A percentile compares a stretch with the other conserved stretches of the same genome.
These are phyloP conservation scores for Contarinia nasturtii DNA, from an alignment of 1,140 invertebrate species.

Conservation along the genomic window DNA sequence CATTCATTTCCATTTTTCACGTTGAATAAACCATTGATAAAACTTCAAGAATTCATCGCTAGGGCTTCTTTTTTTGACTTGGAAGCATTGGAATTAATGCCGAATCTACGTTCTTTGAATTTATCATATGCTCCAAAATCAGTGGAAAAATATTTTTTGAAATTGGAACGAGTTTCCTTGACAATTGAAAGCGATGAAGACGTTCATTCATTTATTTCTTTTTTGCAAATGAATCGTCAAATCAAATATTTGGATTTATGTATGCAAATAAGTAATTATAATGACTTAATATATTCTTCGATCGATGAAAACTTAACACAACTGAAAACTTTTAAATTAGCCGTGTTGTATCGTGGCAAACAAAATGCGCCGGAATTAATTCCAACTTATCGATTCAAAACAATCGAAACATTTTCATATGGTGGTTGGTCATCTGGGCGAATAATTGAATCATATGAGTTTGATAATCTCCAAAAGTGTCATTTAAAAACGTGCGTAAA, in stretches of 20 bases:
- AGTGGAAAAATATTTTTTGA: background rate
- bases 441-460: background rate
- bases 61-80: background rate
- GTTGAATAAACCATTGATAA: background rate
- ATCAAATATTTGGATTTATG: no score
- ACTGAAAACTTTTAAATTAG: background rate
- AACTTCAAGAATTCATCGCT: background rate
- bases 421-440: background rate
- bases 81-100: background rate
- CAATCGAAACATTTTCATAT: background rate
- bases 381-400: background rate
- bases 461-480: background rate
- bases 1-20: background rate
- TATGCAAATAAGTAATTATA: no score
- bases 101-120: background rate
- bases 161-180: background rate
- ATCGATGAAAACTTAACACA: background rate
- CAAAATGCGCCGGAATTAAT: background rate
- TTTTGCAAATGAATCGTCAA: background rate
- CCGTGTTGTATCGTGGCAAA: background rate
- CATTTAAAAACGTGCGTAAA: background rate
- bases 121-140: background rate
- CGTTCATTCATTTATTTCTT: background rate
- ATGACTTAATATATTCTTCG: background rate
- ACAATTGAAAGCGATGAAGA: background rate